A percentile compares a stretch with the other conserved stretches of the same genome.
phyloP scores from a whole-genome alignment of 1,140 invertebrate genomes.

The Zaprionus camerounensis region DNA sequence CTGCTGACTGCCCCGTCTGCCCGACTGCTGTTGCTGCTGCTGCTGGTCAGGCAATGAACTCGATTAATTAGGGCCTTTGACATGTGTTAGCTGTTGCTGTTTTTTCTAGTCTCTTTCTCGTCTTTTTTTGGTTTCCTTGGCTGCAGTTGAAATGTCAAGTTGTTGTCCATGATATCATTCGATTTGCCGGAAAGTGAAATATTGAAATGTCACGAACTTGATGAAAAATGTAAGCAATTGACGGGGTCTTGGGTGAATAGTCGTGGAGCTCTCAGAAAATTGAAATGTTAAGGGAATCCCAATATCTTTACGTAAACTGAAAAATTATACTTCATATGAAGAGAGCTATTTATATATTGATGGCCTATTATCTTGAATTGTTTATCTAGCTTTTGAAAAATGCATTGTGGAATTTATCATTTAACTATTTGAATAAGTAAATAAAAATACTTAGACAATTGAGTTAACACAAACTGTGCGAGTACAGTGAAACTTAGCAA shows the following conservation, averaged over 20 bases:
- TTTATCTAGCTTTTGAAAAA: background rate
- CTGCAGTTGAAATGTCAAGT: slow-evolving; percentile 63
- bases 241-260: background rate
- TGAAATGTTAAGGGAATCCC: background rate
- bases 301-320: background rate
- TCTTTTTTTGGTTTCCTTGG: background rate
- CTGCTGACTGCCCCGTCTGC: background rate
- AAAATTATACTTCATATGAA: background rate
- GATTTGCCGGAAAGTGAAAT: slow-evolving; percentile 8
- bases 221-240: background rate
- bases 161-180: slow-evolving; percentile 11
- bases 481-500: background rate
- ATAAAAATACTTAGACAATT: background rate
- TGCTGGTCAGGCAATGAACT: slow-evolving; percentile 73
- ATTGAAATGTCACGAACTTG: slow-evolving; percentile 12
- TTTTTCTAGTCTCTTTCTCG: background rate
- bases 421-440: too few relatives aligned
- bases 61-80: slow-evolving; percentile 75
- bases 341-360: too few relatives aligned
- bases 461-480: background rate
- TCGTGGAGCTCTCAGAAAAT: background rate
- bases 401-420: background rate
- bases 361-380: background rate
- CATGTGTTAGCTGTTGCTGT: slow-evolving; percentile 44
- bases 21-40: too few relatives aligned